Base-by-base conservation (phyloP, 2,888 invertebrate species). In the Aphidoletes aphidimyza region DNA sequence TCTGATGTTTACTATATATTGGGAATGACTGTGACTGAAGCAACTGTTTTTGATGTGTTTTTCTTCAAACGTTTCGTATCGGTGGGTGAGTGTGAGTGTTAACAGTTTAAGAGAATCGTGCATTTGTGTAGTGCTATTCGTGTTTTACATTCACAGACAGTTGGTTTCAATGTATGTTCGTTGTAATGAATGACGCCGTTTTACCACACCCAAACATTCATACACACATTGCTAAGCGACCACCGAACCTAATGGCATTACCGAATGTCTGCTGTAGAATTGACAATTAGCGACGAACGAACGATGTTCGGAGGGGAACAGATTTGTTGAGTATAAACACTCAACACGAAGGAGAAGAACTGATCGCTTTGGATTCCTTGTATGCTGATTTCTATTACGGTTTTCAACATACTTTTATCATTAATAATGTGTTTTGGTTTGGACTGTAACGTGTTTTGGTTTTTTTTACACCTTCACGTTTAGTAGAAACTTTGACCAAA, bases 141-240 rank as follows among this genome's bases (percentile, higher is more conserved):
- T 42, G 6, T 14, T 42, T 6, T 42, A 42, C 42, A 42, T 14
- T 6, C 14, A 42, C 14, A 42, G 42, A n/a, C 30, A 30, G 14
- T 69, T 26, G 14, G 14, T 54, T 69, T 69, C 30, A 14, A 69
- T 69, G 69, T 69, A 17, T 69, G 69, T 30, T 69, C 69, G 30
- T n/a, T 30, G 69, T 69, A 14, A 69, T 69, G 8, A 69, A 69
- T 69, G 69, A 69, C 69, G 69, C 69, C 14, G 69, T 69, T 69
- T 69, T 30, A 69, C 69, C 69, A 69, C 69, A 69, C 69, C 69
- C 69, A 69, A 69, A 69, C 69, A 69, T 30, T 69, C 34, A 14
- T 14, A 30, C 30, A 14, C 11, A 69, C 14, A 69, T 69, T 30
- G 34, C 69, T 69, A 69, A n/a, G 69, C 26, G 69, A 69, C 69